Base-by-base conservation (phyloP, 2,113 vertebrate genomes). In the Pachypanchax playfairii region DNA sequence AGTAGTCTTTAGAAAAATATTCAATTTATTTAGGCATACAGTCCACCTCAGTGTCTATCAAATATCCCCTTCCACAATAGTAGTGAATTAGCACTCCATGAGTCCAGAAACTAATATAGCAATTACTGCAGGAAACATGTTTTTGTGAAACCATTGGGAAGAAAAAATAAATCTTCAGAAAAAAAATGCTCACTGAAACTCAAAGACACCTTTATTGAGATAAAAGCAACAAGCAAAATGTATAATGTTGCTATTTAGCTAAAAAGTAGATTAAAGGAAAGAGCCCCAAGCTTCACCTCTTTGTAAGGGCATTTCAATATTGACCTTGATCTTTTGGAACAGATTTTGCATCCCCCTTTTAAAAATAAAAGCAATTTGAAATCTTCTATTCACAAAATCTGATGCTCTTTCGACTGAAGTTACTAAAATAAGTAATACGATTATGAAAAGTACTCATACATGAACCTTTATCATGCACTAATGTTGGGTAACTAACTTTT, bases 51-150 rank as follows among this genome's bases (percentile, higher is more conserved):
- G 48, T 36, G 59, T 65, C 64, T 31, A 46, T 65, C 42, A 42
- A 48, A 58, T 31, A 62, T 77, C 61, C 11, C 33, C 39, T 18
- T 46, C 46, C 33, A 64, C 60, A 60, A 24, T n/a, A 53, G 29
- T 35, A 47, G n/a, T 73, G 44, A 76, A 61, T 59, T 68, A 17
- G 20, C 21, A 46, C 65, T 64, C 49, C 26, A 25, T 47, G 53
- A 59, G 21, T 44, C 52, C 28, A 17, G 28, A 10, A 55, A 52
- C 51, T 24, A 46, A 47, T 58, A 71, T 6, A 14, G 9, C 42
- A 54, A 41, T 20, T 22, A 28, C 25, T 20, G 48, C 13, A 26
- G 33, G 56, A 36, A 65, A 57, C 11, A 24, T 35, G 46, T 25
- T 58, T 49, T 65, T 38, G 7, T 47, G n/a, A 26, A 70, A 65